Conservation (phyloP, 2,797 vertebrate genomes). For the Coregonus sp. region DNA sequence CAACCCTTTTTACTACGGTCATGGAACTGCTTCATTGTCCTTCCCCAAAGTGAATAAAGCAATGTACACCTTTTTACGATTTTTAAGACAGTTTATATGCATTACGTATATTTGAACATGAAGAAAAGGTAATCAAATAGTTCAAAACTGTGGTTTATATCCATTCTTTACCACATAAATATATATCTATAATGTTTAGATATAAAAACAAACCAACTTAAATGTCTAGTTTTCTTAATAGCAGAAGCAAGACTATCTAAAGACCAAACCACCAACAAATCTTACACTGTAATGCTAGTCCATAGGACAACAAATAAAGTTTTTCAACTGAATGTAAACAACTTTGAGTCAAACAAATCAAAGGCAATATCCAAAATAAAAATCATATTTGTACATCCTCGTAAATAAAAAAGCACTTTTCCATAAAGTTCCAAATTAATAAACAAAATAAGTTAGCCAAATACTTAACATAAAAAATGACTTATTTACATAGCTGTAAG, state of each 20-base stretch:
- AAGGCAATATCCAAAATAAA: slow-evolving; percentile 77
- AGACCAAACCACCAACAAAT: slow-evolving; percentile 94
- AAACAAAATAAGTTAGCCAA: slow-evolving; percentile 71
- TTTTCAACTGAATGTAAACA: slow-evolving; percentile 74
- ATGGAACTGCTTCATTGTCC: slow-evolving; percentile 84
- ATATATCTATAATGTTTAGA: slow-evolving; percentile 81
- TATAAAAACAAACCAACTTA: slow-evolving; percentile 76
- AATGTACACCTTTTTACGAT: slow-evolving; percentile 87
- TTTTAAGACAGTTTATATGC: slow-evolving; percentile 92
- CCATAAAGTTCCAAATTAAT: slow-evolving; percentile 80
- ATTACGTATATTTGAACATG: slow-evolving; percentile 86
- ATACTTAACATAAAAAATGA: slow-evolving; percentile 84
- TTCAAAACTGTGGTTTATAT: slow-evolving; percentile 83
- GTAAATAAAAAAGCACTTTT: slow-evolving; percentile 83
- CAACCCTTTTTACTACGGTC: slow-evolving; percentile 82
- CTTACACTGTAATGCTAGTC: slow-evolving; percentile 91
- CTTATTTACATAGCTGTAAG: slow-evolving; percentile 93
- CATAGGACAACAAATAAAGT: slow-evolving; percentile 84
- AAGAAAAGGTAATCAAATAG: slow-evolving; percentile 85
- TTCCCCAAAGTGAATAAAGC: slow-evolving; percentile 90
- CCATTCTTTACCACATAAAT: slow-evolving; percentile 26
- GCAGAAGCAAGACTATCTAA: slow-evolving; percentile 96
- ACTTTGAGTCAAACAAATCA: slow-evolving; percentile 82
- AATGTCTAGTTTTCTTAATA: slow-evolving; percentile 87
- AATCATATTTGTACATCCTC: slow-evolving; percentile 84